phyloP scores from a whole-genome alignment of 1,140 invertebrate species.

The Geopemphigus sp. region DNA sequence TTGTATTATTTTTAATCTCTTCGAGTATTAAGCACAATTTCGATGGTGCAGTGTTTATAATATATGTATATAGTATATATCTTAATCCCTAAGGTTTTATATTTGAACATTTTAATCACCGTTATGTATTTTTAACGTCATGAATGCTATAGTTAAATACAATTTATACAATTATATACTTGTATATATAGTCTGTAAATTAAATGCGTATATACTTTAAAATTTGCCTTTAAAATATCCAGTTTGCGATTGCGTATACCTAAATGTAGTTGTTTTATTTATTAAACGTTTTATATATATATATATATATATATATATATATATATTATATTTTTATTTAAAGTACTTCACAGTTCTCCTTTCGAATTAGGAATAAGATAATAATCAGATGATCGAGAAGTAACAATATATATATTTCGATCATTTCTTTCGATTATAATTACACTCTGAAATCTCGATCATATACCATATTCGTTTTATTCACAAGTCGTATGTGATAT shows the following conservation, averaged over 20 bases:
- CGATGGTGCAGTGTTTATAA: not conserved
- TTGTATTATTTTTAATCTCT: not conserved
- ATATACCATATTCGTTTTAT: no score
- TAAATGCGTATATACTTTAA: not conserved
- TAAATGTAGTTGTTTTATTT: not conserved
- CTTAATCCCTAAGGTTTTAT: not conserved
- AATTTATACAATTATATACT: not conserved
- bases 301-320: no score
- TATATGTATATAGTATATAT: no score
- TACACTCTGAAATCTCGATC: no score
- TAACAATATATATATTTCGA: no score
- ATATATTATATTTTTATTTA: no score
- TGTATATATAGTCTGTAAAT: not conserved
- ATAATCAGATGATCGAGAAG: no score
- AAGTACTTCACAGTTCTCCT: no score
- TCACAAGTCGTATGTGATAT: no score
- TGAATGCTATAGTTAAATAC: not conserved
- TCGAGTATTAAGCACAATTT: not conserved
- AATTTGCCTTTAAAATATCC: not conserved
- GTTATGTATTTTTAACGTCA: not conserved
- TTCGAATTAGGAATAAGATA: no score
- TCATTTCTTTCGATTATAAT: no score
- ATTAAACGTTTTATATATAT: not conserved
- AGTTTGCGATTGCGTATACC: no score
- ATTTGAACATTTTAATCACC: slow-evolving; percentile 27